phyloP scores from a whole-genome alignment of 1,140 invertebrate species.

The Leptinotarsa defecta region DNA sequence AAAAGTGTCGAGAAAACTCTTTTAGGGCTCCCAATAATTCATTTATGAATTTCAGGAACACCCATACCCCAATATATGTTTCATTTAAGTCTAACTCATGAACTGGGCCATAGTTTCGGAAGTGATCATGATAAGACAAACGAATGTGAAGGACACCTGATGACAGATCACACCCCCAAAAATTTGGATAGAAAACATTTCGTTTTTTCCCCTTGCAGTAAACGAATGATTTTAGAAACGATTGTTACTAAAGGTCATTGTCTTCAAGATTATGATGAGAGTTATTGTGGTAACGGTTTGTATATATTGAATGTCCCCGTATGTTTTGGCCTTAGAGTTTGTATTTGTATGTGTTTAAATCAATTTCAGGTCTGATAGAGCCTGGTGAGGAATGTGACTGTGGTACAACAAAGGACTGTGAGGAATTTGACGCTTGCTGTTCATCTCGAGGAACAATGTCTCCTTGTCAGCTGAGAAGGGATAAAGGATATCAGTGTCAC shows the following conservation, averaged over 20 bases:
- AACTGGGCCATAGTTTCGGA: slow-evolving; percentile 37
- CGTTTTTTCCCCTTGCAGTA: slow-evolving; percentile 40
- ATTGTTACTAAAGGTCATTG: slow-evolving; percentile 40
- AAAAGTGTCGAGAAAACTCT: no score
- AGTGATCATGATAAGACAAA: slow-evolving; percentile 32
- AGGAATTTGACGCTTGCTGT: slow-evolving; percentile 41
- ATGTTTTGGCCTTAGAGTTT: background rate
- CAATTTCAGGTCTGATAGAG: slow-evolving; percentile 39
- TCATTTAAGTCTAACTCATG: slow-evolving; percentile 35
- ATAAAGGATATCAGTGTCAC: slow-evolving; percentile 54
- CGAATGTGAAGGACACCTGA: slow-evolving; percentile 30
- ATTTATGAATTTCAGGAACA: slow-evolving; percentile 10
- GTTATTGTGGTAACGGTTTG: slow-evolving; percentile 47
- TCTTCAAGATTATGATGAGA: slow-evolving; percentile 28
- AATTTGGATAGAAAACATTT: slow-evolving; percentile 26
- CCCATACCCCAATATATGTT: slow-evolving; percentile 24
- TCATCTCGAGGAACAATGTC: slow-evolving; percentile 29
- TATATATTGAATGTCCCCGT: background rate
- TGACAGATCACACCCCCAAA: slow-evolving; percentile 25
- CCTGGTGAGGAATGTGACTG: slow-evolving; percentile 46
- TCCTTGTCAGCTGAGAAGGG: slow-evolving; percentile 39
- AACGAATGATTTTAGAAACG: slow-evolving; percentile 35
- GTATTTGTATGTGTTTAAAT: background rate
- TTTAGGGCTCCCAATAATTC: no score
- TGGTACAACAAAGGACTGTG: slow-evolving; percentile 38